A percentile compares a stretch with the other conserved stretches of the same genome.
Conservation (phyloP, 2,888 invertebrate species). For the Cyaniris semiargus region DNA sequence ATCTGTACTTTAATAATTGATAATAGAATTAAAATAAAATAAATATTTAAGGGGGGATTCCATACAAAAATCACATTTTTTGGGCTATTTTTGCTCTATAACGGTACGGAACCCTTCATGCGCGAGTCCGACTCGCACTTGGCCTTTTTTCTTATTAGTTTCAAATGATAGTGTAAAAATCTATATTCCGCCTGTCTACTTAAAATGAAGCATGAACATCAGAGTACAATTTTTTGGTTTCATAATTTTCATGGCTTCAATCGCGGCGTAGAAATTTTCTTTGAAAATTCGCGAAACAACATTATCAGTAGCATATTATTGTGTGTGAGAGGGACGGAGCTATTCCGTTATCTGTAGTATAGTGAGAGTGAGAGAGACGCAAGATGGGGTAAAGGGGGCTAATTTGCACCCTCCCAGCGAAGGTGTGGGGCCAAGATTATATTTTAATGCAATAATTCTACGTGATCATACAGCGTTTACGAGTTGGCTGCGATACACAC, state of each 20-base stretch:
- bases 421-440: constrained; percentile 57
- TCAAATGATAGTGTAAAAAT: too few species aligned
- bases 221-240: neutral
- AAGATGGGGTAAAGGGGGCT: constrained; percentile 34
- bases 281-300: neutral
- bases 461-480: constrained; percentile 77
- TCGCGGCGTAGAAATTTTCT: neutral
- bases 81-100: too few species aligned
- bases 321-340: constrained; percentile 12
- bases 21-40: too few species aligned
- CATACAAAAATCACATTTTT: too few species aligned
- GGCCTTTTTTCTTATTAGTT: too few species aligned
- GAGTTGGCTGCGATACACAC: constrained; percentile 47
- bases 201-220: neutral
- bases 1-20: too few species aligned
- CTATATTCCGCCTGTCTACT: neutral
- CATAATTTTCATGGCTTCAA: neutral
- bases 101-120: too few species aligned
- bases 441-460: constrained; percentile 77
- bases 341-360: neutral
- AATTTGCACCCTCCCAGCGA: constrained; percentile 29
- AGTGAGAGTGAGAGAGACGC: constrained; percentile 14
- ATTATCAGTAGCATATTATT: neutral
- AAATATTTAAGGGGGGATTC: too few species aligned
- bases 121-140: too few species aligned